phyloP scores from a whole-genome alignment of 2,888 invertebrate species.

The Chloroclysta siterata region DNA sequence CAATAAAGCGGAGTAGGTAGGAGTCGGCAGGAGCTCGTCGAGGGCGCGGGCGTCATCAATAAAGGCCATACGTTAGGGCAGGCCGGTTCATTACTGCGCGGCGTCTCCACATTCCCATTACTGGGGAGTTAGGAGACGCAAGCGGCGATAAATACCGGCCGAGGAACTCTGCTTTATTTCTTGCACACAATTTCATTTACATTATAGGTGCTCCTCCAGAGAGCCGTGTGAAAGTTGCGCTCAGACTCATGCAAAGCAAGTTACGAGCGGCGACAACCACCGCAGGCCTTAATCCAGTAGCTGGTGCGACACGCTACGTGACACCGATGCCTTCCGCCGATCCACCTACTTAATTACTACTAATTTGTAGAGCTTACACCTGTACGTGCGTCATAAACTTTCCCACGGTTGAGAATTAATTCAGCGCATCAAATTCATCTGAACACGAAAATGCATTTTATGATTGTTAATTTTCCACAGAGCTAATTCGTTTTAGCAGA shows the following conservation, averaged over 20 bases:
- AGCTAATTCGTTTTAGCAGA: constrained; percentile 5
- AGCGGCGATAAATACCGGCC: constrained; percentile 79
- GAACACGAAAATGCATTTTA: constrained; percentile 50
- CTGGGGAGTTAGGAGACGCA: constrained; percentile 78
- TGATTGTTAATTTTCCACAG: constrained; percentile 9
- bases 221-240: constrained; percentile 77
- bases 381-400: constrained; percentile 75
- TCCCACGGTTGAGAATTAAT: constrained; percentile 66
- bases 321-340: constrained; percentile 51
- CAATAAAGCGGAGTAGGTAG: constrained; percentile 62
- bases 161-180: constrained; percentile 79
- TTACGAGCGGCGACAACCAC: constrained; percentile 73
- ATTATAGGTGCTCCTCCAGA: constrained; percentile 79
- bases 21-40: constrained; percentile 50
- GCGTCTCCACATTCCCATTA: constrained; percentile 79
- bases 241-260: constrained; percentile 81
- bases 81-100: constrained; percentile 78
- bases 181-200: constrained; percentile 84
- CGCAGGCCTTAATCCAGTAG: constrained; percentile 76
- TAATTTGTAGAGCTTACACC: constrained; percentile 78
- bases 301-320: constrained; percentile 60
- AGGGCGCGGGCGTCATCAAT: constrained; percentile 75
- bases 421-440: constrained; percentile 53
- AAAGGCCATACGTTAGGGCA: constrained; percentile 78
- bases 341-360: constrained; percentile 80